phyloP scores from a whole-genome alignment of 2,113 vertebrate genomes.

The Zosterops japonicus region DNA sequence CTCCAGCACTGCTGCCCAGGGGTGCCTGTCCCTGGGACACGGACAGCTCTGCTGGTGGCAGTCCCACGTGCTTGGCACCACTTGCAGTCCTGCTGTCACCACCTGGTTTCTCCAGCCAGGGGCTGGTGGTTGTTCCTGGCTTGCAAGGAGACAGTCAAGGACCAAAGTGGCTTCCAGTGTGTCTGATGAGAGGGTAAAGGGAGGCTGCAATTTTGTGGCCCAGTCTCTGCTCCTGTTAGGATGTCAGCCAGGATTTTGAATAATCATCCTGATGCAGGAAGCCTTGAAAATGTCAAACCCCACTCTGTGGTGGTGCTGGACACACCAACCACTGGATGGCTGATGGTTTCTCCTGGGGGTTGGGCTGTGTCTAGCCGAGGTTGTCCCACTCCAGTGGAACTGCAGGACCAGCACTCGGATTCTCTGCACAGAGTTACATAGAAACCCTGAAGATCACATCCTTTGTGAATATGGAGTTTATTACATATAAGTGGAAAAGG shows the following conservation, averaged over 20 bases:
- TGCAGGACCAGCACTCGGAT: background rate
- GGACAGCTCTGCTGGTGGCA: background rate
- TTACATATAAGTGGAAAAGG: too few species aligned
- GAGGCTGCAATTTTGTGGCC: background rate
- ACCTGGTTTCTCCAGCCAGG: background rate
- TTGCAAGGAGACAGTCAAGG: background rate
- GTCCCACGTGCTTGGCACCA: background rate
- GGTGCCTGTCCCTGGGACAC: background rate
- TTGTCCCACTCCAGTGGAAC: background rate
- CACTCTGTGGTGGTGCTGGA: background rate
- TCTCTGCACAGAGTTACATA: background rate
- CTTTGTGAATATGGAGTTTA: rapidly evolving
- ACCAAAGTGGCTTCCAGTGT: rapidly evolving
- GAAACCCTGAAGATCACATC: background rate
- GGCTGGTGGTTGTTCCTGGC: background rate
- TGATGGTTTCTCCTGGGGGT: background rate
- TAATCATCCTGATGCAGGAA: background rate
- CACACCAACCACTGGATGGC: rapidly evolving
- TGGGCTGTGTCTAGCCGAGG: background rate
- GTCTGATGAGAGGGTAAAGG: background rate
- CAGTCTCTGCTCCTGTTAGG: background rate
- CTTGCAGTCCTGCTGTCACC: background rate
- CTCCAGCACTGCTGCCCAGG: background rate
- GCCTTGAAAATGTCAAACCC: background rate
- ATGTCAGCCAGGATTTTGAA: background rate